Percentiles rank a stretch among this genome's conserved stretches.
These are phyloP conservation scores for Naso thynnoides DNA, from an alignment of 2,797 vertebrate species.

Conservation along the genomic window DNA sequence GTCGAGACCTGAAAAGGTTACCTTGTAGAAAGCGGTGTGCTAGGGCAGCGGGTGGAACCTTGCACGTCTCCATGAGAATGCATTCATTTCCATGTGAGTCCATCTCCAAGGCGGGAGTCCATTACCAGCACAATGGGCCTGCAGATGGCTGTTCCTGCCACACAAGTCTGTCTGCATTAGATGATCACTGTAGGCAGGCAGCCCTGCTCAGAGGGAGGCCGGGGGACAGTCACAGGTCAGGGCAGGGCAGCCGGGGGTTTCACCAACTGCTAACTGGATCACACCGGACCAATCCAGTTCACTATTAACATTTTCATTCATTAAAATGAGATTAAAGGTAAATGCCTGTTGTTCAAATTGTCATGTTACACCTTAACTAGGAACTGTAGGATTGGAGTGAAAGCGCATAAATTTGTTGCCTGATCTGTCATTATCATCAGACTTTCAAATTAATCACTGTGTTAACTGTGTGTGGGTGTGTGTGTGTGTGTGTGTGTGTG, in stretches of 20 bases:
- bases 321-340: neutral
- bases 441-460: slow-evolving; percentile 1
- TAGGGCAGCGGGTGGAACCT: slow-evolving; percentile 18
- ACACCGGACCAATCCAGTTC: slow-evolving; percentile 26
- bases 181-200: slow-evolving; percentile 61
- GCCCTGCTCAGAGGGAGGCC: slow-evolving; percentile 53
- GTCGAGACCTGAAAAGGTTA: slow-evolving; percentile 55
- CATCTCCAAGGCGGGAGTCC: slow-evolving; percentile 63
- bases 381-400: neutral
- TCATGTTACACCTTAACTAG: neutral
- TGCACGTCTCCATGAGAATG: slow-evolving; percentile 72
- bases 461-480: neutral
- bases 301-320: slow-evolving; percentile 18
- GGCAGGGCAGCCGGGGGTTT: slow-evolving; percentile 28
- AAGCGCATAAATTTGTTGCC: slow-evolving; percentile 15
- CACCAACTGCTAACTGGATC: slow-evolving; percentile 26
- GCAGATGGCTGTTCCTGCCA: slow-evolving; percentile 70
- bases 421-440: slow-evolving; percentile 1
- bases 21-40: slow-evolving; percentile 39
- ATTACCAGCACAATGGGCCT: slow-evolving; percentile 73
- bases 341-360: neutral
- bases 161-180: slow-evolving; percentile 45
- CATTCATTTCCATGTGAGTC: slow-evolving; percentile 74
- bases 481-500: slow-evolving; percentile 3
- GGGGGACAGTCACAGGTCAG: slow-evolving; percentile 49